Evolutionary conservation across 2,888 invertebrate genomes (phyloP), one percentile per base, ranked within the genome.

Genomic region (Thecocarcelia acutangulata): DNA sequence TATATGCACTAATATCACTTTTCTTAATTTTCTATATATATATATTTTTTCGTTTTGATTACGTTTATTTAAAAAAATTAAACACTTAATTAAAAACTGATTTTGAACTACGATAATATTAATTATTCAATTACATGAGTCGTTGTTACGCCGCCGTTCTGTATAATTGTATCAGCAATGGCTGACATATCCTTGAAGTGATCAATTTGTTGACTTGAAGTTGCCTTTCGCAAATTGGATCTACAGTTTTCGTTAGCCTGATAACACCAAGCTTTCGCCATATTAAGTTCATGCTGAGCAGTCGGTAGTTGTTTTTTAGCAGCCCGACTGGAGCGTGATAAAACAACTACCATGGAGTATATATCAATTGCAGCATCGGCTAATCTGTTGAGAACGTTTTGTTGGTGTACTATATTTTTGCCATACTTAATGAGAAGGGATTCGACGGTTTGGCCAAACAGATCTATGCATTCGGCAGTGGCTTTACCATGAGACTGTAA

Each of bases 351-450:
- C 93, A 97, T 95, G 5, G 95, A 93, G 91, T 97, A 98, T 42
- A 95, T 95, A 91, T 98, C 97, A 85, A 99, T 95, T 63, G 97
- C 96, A 56, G 96, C 93, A 88, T 96, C 94, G 0, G 98, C 97
- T 84, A 99, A 92, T 86, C 96, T 93, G 89, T 96, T 97, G 73
- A 99, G 92, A 86, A 97, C 91, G 91, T 95, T 96, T 92, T 99
- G 99, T 90, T 98, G 95, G 85, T 98, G 96, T 86, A 97, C 94
- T 86, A 97, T 94, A 86, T 92, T 92, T 90, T 95, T 95, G 9
- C 97, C 97, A 91, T 98, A 94, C 91, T 96, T 97, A 40, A 96
- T 93, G 15, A 98, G 91, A 21, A 94, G 91, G 81, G 93, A 91
- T 92, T 98, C 98, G n/a, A 97, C 94, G 6, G 94, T 92, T 64